Conservation (phyloP, 1,140 invertebrate species). For the Plectrocnemia conspersa region DNA sequence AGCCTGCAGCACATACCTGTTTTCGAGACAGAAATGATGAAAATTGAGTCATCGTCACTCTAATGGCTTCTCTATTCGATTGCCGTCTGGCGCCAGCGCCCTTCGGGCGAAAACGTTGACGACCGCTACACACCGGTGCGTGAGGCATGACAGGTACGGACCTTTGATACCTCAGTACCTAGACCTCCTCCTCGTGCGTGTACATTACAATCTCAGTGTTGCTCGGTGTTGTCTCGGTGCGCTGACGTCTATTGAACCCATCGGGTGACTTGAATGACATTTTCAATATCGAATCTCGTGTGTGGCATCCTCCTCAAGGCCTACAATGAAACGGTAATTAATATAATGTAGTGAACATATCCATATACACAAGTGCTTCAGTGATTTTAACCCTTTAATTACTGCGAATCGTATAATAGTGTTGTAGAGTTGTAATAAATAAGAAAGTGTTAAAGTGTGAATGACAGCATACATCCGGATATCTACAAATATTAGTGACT, state of each 20-base stretch:
- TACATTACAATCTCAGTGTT: conserved; percentile 22
- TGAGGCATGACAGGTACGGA: conserved; percentile 26
- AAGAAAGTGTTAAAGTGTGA: too few species aligned
- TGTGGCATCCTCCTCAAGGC: conserved; percentile 29
- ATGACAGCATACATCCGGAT: too few species aligned
- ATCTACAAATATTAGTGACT: too few species aligned
- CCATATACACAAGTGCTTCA: too few species aligned
- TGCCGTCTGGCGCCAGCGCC: background rate
- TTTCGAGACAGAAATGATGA: too few species aligned
- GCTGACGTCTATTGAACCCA: background rate
- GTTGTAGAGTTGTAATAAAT: too few species aligned
- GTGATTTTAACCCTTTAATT: too few species aligned
- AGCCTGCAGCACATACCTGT: too few species aligned
- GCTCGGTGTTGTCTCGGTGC: background rate
- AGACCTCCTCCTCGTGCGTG: background rate
- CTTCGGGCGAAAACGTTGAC: background rate
- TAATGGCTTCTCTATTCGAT: too few species aligned
- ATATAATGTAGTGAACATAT: too few species aligned
- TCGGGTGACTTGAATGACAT: conserved; percentile 27
- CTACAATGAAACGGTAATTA: conserved; percentile 29
- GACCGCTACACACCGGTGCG: conserved; percentile 20
- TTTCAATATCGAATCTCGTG: conserved; percentile 30
- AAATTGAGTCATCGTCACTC: background rate
- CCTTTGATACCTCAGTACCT: conserved; percentile 7
- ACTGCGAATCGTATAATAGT: too few species aligned